These are phyloP conservation scores for Kudoa iwatai DNA, from an alignment of 30 jellyfish, hydroid and myxozoan species.

Conservation along the genomic window DNA sequence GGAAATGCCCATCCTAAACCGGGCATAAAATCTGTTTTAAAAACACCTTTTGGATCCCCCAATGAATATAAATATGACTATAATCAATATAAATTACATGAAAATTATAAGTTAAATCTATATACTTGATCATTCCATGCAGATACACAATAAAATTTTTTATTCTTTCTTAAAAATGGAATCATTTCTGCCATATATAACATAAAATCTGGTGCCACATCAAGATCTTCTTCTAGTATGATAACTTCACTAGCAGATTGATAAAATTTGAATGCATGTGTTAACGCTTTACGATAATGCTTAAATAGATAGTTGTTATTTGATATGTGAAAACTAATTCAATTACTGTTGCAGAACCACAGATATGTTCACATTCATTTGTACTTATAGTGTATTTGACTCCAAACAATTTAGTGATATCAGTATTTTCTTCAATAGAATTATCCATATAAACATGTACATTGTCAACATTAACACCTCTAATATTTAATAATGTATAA, in stretches of 20 bases:
- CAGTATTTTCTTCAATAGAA: conserved; percentile 65
- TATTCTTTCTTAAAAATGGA: conserved; percentile 33
- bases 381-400: too few species aligned
- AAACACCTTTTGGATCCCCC: too few species aligned
- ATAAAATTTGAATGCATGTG: conserved; percentile 23
- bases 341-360: too few species aligned
- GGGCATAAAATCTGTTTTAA: too few species aligned
- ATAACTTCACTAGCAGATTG: conserved; percentile 34
- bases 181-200: conserved; percentile 38
- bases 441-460: conserved; percentile 49
- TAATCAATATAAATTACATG: too few species aligned
- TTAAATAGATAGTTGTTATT: too few species aligned
- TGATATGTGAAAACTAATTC: too few species aligned
- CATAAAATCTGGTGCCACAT: conserved; percentile 40
- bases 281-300: conserved; percentile 50
- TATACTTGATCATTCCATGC: conserved; percentile 99
- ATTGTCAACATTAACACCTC: conserved; percentile 49
- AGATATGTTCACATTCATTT: too few species aligned
- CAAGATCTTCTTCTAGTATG: conserved; percentile 73
- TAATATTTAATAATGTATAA: conserved; percentile 23
- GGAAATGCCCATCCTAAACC: too few species aligned
- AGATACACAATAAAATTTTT: conserved; percentile 39
- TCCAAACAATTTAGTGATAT: conserved; percentile 19
- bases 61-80: too few species aligned
- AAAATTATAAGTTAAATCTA: too few species aligned